Evolutionary conservation across 1,140 invertebrate genomes (phyloP).

Genomic region (Macrobrachium nipponense): DNA sequence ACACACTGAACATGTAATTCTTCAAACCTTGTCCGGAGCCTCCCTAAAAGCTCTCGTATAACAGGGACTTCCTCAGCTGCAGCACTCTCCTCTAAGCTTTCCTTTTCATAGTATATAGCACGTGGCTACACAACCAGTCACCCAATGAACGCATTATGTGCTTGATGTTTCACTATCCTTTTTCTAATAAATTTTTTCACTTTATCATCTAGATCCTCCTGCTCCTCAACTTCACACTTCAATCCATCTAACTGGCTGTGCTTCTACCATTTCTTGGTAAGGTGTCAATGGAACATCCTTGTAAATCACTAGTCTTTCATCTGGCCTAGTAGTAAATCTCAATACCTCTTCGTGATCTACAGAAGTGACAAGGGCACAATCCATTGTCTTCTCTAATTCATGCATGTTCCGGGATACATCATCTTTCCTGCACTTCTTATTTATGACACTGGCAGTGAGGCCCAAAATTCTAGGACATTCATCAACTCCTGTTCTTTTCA

Average conservation of each 20-base stretch:
- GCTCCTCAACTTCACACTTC: slow-evolving; percentile 5
- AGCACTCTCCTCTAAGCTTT: slow-evolving; percentile 51
- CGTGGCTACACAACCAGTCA: slow-evolving; percentile 73
- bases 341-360: slow-evolving; percentile 72
- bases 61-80: slow-evolving; percentile 43
- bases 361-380: slow-evolving; percentile 79
- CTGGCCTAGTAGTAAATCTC: slow-evolving; percentile 69
- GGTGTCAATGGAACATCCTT: slow-evolving; percentile 50
- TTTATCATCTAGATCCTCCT: slow-evolving; percentile 20
- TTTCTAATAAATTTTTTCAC: slow-evolving; percentile 64
- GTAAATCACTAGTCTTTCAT: slow-evolving; percentile 75
- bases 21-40: slow-evolving; percentile 45
- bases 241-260: slow-evolving; percentile 31
- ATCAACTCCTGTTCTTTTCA: slow-evolving; percentile 66
- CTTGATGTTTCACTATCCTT: slow-evolving; percentile 74
- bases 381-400: slow-evolving; percentile 80
- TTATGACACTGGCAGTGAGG: slow-evolving; percentile 85
- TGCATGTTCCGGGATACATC: slow-evolving; percentile 74
- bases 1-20: slow-evolving; percentile 33
- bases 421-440: slow-evolving; percentile 75
- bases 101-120: slow-evolving; percentile 63
- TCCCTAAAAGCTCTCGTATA: slow-evolving; percentile 44
- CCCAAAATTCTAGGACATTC: slow-evolving; percentile 80
- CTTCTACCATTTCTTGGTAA: slow-evolving; percentile 24
- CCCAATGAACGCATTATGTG: slow-evolving; percentile 72